phyloP scores from a whole-genome alignment of 2,888 invertebrate genomes.

The Pantelozetes paolii region DNA sequence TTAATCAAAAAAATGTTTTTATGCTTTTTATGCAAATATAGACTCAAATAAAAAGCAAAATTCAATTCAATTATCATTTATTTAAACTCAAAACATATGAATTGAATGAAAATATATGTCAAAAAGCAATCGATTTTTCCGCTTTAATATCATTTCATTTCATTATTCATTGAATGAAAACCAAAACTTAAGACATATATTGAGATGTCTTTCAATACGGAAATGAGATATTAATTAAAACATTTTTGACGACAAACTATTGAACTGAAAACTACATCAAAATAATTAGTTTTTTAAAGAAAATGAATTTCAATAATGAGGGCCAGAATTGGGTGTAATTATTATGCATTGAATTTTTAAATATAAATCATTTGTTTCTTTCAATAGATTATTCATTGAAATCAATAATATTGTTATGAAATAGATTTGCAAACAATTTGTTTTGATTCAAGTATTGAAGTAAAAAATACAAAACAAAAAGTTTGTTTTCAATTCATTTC shows the following conservation, averaged over 20 bases:
- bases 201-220: not conserved
- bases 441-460: no score
- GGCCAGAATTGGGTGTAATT: not conserved
- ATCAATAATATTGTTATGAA: not conserved
- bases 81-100: no score
- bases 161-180: constrained; percentile 5
- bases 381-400: not conserved
- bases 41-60: no score
- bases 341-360: not conserved
- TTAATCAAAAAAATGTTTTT: no score
- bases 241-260: not conserved
- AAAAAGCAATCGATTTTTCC: not conserved
- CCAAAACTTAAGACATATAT: not conserved
- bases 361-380: not conserved
- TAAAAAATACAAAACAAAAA: no score
- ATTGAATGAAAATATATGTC: no score
- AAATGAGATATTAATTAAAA: not conserved
- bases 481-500: no score
- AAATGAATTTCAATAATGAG: not conserved
- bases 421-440: no score
- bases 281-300: not conserved
- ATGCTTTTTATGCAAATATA: no score
- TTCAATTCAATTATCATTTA: no score
- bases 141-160: not conserved
- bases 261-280: not conserved